phyloP scores from a whole-genome alignment of 2,113 vertebrate genomes.

The Entomyzon cyanotis region DNA sequence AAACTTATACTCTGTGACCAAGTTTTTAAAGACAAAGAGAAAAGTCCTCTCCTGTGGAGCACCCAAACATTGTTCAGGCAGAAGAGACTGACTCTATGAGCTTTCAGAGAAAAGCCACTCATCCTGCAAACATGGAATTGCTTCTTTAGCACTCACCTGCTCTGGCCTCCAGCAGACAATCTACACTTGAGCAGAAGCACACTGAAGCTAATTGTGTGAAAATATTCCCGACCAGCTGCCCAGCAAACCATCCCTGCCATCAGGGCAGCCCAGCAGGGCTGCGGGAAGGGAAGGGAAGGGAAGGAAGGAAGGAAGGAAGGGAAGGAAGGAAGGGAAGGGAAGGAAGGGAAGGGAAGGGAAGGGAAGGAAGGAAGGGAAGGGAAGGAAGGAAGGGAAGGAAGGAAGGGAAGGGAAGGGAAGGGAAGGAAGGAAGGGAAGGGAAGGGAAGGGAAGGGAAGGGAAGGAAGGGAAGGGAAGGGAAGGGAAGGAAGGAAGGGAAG shows the following conservation, averaged over 20 bases:
- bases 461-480: no score
- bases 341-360: neutral
- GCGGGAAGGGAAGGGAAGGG: neutral
- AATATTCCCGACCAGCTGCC: neutral
- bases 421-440: neutral
- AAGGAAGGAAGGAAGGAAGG: no score
- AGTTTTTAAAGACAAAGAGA: neutral
- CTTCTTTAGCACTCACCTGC: constrained; percentile 8
- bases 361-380: neutral
- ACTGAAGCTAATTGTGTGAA: neutral
- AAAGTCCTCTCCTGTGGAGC: neutral
- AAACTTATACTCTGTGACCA: neutral
- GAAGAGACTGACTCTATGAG: neutral
- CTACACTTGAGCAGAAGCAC: constrained; percentile 1
- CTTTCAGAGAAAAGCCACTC: neutral
- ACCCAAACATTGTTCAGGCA: neutral
- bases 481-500: no score
- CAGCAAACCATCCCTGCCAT: neutral
- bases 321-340: no score
- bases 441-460: no score
- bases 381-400: no score
- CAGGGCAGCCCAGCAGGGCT: neutral
- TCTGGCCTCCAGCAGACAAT: neutral
- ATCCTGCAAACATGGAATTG: neutral
- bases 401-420: neutral